A percentile compares a stretch with the other conserved stretches of the same genome.
phyloP scores from a whole-genome alignment of 2,797 vertebrate species.

The Urophycis tenuis region DNA sequence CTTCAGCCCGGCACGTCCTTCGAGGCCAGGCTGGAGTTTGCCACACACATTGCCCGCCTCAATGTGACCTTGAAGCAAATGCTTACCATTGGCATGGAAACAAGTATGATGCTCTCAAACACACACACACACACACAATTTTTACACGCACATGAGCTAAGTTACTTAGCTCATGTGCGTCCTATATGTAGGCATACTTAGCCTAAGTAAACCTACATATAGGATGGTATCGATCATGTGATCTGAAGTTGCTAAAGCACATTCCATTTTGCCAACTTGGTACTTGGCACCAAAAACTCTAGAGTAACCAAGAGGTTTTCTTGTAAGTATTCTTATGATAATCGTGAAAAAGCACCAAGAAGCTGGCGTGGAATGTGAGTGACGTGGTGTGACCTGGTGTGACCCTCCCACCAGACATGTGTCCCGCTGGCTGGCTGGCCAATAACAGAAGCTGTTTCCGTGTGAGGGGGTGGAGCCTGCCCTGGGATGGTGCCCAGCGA shows the following conservation, averaged over 20 bases:
- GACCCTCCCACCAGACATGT: conserved; percentile 65
- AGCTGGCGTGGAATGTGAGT: no score
- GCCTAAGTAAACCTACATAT: no score
- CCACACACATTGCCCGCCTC: conserved; percentile 53
- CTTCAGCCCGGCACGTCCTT: conserved; percentile 70
- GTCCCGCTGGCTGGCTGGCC: conserved; percentile 74
- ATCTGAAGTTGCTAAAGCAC: no score
- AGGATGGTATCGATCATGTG: no score
- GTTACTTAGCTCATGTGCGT: no score
- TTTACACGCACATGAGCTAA: no score
- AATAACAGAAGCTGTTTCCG: conserved; percentile 74
- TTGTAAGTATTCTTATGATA: no score
- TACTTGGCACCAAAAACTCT: no score
- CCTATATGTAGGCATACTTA: no score
- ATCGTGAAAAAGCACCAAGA: no score
- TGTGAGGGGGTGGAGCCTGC: conserved; percentile 57
- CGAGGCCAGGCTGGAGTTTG: conserved; percentile 66
- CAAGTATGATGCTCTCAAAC: conserved; percentile 64
- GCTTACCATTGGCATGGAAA: conserved; percentile 70
- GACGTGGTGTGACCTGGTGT: not conserved
- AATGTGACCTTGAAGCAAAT: conserved; percentile 70
- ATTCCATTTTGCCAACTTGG: no score
- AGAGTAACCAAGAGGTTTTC: no score
- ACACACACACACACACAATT: not conserved
- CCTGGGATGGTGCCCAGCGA: conserved; percentile 69